Conservation (phyloP, 2,113 vertebrate species). For the Campylomormyrus tamandua region DNA sequence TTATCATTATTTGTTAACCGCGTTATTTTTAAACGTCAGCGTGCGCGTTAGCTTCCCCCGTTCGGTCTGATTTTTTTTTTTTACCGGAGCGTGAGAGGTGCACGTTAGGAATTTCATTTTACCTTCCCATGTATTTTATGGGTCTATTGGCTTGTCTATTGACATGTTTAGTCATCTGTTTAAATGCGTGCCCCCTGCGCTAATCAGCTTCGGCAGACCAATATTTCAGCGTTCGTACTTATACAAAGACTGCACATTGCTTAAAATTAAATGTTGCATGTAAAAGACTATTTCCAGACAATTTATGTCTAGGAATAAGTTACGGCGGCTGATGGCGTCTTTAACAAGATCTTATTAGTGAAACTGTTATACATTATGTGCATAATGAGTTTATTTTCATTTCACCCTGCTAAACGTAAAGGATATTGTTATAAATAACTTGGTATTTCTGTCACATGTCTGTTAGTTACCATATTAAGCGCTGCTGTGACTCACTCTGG, state of each 20-base stretch:
- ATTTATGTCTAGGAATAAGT: not conserved
- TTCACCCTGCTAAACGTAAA: conserved; percentile 12
- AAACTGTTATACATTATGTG: not conserved
- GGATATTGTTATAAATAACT: conserved; percentile 24
- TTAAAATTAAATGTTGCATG: not conserved
- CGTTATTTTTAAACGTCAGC: not conserved
- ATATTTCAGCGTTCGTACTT: not conserved
- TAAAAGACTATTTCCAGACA: not conserved
- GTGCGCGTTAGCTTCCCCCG: not conserved
- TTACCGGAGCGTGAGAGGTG: not conserved
- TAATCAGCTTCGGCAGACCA: not conserved
- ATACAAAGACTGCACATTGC: not conserved
- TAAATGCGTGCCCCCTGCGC: not conserved
- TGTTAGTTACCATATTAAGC: conserved; percentile 25
- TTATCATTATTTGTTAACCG: not conserved
- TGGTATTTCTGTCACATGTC: conserved; percentile 18
- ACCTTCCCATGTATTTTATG: not conserved
- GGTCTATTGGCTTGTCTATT: not conserved
- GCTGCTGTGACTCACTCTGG: conserved; percentile 19
- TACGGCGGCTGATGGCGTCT: not conserved
- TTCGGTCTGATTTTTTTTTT: not conserved
- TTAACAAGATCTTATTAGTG: not conserved
- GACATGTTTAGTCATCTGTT: not conserved
- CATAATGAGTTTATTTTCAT: conserved; percentile 8
- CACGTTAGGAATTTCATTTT: not conserved